These are phyloP conservation scores for Camptogramma bilineatum DNA, from an alignment of 2,888 invertebrate genomes.

Conservation along the genomic window DNA sequence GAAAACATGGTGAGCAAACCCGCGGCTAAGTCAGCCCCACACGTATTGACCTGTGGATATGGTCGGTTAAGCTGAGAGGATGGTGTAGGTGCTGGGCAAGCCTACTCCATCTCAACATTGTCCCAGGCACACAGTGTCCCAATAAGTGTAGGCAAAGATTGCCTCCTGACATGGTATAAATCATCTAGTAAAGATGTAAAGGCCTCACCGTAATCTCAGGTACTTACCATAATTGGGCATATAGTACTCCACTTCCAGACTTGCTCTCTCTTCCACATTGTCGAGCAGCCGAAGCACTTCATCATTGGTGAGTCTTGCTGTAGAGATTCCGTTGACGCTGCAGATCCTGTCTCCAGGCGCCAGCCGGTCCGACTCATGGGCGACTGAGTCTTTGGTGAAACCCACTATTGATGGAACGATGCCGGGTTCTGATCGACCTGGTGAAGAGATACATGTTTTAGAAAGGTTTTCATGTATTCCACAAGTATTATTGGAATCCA, in stretches of 20 bases:
- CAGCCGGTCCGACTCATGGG: conserved; percentile 90
- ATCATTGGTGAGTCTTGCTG: conserved; percentile 90
- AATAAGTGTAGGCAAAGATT: too few species aligned
- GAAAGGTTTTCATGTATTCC: background rate
- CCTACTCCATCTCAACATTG: too few species aligned
- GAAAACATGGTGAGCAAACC: too few species aligned
- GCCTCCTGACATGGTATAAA: too few species aligned
- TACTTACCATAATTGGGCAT: conserved; percentile 92
- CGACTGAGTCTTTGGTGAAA: conserved; percentile 89
- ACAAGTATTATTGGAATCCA: too few species aligned
- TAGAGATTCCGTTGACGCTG: conserved; percentile 93
- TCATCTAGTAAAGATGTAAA: too few species aligned
- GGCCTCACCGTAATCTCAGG: too few species aligned
- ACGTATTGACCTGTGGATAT: too few species aligned
- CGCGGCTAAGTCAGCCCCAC: too few species aligned
- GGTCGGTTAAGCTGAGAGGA: too few species aligned
- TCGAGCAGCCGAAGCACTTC: conserved; percentile 91
- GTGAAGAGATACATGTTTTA: conserved; percentile 44
- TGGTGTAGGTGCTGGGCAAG: too few species aligned
- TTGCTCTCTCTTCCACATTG: conserved; percentile 89
- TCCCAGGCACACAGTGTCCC: background rate
- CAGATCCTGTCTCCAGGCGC: conserved; percentile 92
- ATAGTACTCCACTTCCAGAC: conserved; percentile 93
- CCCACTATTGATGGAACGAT: conserved; percentile 88
- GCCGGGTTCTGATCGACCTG: conserved; percentile 89